A percentile compares a stretch with the other conserved stretches of the same genome.
These are phyloP conservation scores for Eueides isabella DNA, from an alignment of 1,140 invertebrate genomes.

Conservation along the genomic window DNA sequence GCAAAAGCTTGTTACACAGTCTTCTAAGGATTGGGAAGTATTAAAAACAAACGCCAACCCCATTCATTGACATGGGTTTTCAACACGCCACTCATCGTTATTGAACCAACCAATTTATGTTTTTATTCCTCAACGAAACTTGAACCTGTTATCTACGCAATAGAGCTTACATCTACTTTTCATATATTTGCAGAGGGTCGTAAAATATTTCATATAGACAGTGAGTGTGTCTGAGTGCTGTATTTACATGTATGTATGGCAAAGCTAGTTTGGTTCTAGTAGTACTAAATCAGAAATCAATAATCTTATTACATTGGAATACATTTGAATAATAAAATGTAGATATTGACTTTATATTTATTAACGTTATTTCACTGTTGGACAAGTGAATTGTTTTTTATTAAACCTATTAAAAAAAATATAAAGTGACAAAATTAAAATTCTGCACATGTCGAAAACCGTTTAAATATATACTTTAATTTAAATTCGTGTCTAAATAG, in stretches of 20 bases:
- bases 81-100: slow-evolving; percentile 35
- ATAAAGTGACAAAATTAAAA: too few relatives aligned
- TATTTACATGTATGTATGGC: slow-evolving; percentile 28
- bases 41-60: slow-evolving; percentile 22
- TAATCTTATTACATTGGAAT: background rate
- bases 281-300: background rate
- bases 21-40: slow-evolving; percentile 20
- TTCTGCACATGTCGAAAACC: too few relatives aligned
- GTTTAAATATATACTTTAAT: too few relatives aligned
- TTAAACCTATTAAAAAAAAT: too few relatives aligned
- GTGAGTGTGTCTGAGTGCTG: slow-evolving; percentile 34
- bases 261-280: slow-evolving; percentile 8
- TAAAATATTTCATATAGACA: slow-evolving; percentile 24
- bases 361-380: too few relatives aligned
- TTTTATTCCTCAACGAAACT: background rate
- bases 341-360: too few relatives aligned
- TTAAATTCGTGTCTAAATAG: too few relatives aligned
- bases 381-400: too few relatives aligned
- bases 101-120: slow-evolving; percentile 19
- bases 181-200: background rate
- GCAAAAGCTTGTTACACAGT: background rate
- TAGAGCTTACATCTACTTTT: background rate
- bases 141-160: background rate
- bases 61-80: slow-evolving; percentile 34
- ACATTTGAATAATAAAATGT: too few relatives aligned